Base-by-base conservation (phyloP, 2,113 vertebrate species). In the Hemiprocne comata region DNA sequence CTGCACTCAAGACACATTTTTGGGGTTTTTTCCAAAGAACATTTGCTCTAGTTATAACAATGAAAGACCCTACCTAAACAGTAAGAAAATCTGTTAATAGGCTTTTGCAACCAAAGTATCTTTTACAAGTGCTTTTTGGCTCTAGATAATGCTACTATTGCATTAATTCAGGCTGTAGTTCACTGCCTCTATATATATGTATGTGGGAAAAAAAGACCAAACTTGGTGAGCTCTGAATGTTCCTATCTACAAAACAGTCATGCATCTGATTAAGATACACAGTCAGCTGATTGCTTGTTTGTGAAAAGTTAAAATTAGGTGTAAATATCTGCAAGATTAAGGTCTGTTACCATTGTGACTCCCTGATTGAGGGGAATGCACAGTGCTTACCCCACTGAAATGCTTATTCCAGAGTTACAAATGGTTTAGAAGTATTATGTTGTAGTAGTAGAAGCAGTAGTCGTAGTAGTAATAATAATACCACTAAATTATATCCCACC, bases 71-170 rank as follows among this genome's bases (percentile, higher is more conserved):
- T 76, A 70, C 34, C 58, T 83, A 85, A 94, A 76, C 67, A 75
- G 38, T 64, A 75, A 50, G 57, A 86, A 85, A 58, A 57, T 34
- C 11, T 78, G 42, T 65, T 83, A 86, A 72, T 33, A 51, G 61
- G 48, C 19, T 91, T 93, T 93, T 88, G 72, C 44, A 86, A 92
- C 11, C 76, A 86, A 95, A 80, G 84, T 14, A 42, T 84, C 72
- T 84, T 93, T 90, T 86, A 57, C 60, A 83, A 86, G 40, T 55
- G 61, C 20, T 64, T 80, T 95, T 93, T 94, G 76, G 53, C 72
- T 86, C 65, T 24, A 57, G 53, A 55, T 33, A 77, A 70, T 25
- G 75, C 51, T 71, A 46, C 65, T 55, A 61, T 38, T 81, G 69
- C 61, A 33, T 94, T 81, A 77, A 86, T 71, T 78, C 85, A 72